Percentiles rank a stretch among this genome's conserved stretches.
These are phyloP conservation scores for Xanthia togata DNA, from an alignment of 2,888 invertebrate genomes.

Conservation along the genomic window DNA sequence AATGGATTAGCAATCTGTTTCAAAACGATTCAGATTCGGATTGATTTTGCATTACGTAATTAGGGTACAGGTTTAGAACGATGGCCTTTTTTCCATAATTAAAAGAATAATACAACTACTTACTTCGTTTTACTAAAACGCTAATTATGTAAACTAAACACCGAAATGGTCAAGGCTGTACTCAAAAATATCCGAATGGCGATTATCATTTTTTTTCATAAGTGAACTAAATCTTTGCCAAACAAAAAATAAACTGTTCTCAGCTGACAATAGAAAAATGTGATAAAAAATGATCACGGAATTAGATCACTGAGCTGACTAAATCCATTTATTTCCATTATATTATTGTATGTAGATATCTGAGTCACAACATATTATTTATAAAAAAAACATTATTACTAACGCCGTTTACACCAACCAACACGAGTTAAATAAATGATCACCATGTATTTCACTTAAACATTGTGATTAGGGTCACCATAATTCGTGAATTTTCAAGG, in stretches of 20 bases:
- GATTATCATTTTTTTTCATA: not conserved
- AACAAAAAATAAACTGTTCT: conserved; percentile 4
- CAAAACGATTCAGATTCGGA: no score
- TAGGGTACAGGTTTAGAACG: not conserved
- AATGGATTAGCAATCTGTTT: no score
- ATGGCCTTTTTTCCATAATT: not conserved
- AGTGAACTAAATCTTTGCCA: not conserved
- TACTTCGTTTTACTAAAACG: not conserved
- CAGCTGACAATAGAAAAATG: conserved; percentile 9
- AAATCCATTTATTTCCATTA: conserved; percentile 28
- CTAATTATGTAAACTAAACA: not conserved
- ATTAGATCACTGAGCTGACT: conserved; percentile 33
- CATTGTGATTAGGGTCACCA: conserved; percentile 10
- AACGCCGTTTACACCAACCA: conserved; percentile 11
- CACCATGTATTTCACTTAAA: not conserved
- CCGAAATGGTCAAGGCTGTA: conserved; percentile 1
- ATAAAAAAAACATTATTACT: conserved; percentile 23
- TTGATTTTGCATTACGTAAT: no score
- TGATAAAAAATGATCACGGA: conserved; percentile 26
- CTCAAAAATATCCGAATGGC: not conserved
- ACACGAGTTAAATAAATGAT: conserved; percentile 26
- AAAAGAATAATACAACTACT: not conserved
- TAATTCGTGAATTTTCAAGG: conserved; percentile 9
- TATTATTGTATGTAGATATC: conserved; percentile 26
- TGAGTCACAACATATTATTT: conserved; percentile 42